Percentiles rank a stretch among this genome's conserved stretches.
Evolutionary conservation across 2,797 vertebrate species (phyloP).

Genomic region (Tauraco hartlaubi): DNA sequence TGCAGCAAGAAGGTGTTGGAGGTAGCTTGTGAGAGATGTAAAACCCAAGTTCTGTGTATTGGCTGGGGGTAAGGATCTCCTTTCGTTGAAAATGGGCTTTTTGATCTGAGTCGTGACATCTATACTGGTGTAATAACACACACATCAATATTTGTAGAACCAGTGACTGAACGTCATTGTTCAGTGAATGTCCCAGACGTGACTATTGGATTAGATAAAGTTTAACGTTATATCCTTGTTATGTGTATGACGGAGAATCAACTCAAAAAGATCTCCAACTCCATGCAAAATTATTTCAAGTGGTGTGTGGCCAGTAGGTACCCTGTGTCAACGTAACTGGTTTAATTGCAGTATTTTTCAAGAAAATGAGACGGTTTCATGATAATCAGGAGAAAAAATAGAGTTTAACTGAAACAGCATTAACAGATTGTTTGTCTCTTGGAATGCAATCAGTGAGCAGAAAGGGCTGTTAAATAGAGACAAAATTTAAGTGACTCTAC

Average conservation of each 20-base stretch:
- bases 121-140: not conserved
- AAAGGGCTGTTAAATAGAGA: not conserved
- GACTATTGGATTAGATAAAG: not conserved
- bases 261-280: not conserved
- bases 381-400: not conserved
- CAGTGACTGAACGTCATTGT: not conserved
- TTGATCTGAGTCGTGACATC: not conserved
- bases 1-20: not conserved
- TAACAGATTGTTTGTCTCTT: constrained; percentile 1
- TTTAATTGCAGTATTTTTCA: not conserved
- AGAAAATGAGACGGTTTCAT: not conserved
- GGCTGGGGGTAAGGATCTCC: not conserved
- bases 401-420: not conserved
- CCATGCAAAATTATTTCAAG: not conserved
- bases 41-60: not conserved
- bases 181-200: not conserved
- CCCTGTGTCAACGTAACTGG: not conserved
- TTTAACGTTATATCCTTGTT: not conserved
- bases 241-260: not conserved
- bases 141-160: not conserved
- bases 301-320: not conserved
- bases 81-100: not conserved
- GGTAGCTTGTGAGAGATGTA: not conserved
- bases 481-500: not conserved
- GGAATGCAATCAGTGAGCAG: not conserved